These are phyloP conservation scores for Antheraea assamensis DNA, from an alignment of 2,888 invertebrate species.

Conservation along the genomic window DNA sequence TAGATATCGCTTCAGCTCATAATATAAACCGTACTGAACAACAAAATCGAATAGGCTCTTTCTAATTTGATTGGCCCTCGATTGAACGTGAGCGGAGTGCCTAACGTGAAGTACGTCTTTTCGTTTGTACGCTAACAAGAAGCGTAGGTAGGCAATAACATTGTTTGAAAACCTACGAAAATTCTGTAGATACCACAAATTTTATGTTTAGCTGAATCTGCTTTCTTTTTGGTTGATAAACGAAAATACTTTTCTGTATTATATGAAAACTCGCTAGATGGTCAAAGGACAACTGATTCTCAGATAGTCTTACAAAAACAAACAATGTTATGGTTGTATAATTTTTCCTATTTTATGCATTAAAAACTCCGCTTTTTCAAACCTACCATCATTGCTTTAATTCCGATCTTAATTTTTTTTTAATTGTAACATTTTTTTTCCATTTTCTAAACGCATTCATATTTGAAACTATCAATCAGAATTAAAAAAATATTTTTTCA, in stretches of 20 bases:
- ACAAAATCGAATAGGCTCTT: slow-evolving; percentile 29
- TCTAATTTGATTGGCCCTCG: slow-evolving; percentile 31
- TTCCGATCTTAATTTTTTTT: too few species aligned
- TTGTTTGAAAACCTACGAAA: background rate
- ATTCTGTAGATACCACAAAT: background rate
- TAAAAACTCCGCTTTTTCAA: too few species aligned
- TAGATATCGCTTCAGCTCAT: background rate
- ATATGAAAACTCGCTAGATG: too few species aligned
- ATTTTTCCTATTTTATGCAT: too few species aligned
- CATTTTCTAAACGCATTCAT: too few species aligned
- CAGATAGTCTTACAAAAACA: too few species aligned
- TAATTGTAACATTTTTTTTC: too few species aligned
- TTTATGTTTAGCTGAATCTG: background rate
- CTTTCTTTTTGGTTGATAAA: background rate
- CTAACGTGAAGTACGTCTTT: slow-evolving; percentile 23
- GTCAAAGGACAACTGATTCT: too few species aligned
- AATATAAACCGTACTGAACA: background rate
- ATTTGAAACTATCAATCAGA: background rate
- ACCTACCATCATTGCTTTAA: too few species aligned
- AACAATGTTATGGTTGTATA: too few species aligned
- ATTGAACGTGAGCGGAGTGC: slow-evolving; percentile 27
- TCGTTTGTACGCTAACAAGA: slow-evolving; percentile 14
- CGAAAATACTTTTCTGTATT: too few species aligned
- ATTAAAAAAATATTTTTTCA: too few species aligned
- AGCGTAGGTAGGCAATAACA: background rate